Evolutionary conservation across 1,140 invertebrate genomes (phyloP), one percentile per base, ranked within the genome.

Genomic region (Cotesia typhae): DNA sequence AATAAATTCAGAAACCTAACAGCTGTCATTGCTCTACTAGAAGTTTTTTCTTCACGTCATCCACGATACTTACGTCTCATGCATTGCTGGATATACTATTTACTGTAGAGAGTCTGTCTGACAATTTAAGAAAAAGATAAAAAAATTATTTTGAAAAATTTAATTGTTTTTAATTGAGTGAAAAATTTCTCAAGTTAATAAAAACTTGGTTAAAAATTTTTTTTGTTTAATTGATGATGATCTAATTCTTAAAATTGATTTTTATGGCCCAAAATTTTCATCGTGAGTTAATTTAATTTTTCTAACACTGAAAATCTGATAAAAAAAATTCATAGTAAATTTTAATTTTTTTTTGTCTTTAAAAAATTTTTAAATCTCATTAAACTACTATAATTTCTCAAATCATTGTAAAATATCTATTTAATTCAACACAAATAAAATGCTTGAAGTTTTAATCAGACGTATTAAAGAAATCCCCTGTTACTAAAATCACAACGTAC

Each of bases 21-120:
- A 67, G 66, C 66, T 67, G 66, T 67, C 47, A 67, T 51, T 67
- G n/a, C 17, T 37, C 63, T 65, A 38, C 3, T 9, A 28, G 17
- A 12, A 9, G 9, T n/a, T 38, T 65, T 17, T 65, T 65, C 36
- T 17, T 51, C 36, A 10, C 12, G 12, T n/a, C 37, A 47, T 59
- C 28, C 57, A 20, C 14, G 14, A 20, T 20, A 20, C 57, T 59
- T 59, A 47, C 10, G 41, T 9, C 7, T 28, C 28, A 28, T 28
- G 28, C 28, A 28, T 28, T 28, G 41, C 41, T 47, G 2, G 41
- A 47, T 47, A 47, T 47, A 47, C 28, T 55, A 7, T 55, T 14
- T n/a, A 55, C 17, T 12, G 12, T 20, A 14, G 17, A 17, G 17
- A 17, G 53, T 55, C 53, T 55, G 53, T 14, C 53, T 17, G 4